phyloP scores from a whole-genome alignment of 2,888 invertebrate species.

The Athripsodes cinereus region DNA sequence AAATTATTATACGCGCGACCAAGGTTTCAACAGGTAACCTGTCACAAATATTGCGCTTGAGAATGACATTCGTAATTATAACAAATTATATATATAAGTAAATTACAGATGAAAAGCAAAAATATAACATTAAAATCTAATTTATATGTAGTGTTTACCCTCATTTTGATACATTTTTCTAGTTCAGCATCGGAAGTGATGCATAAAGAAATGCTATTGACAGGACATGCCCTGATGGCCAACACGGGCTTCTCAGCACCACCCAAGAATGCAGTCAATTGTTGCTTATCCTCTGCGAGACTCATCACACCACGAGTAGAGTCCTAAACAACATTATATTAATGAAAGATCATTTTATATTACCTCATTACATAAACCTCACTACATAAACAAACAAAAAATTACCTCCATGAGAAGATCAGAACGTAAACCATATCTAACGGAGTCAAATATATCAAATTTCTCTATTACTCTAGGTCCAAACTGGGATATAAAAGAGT shows the following conservation, averaged over 20 bases:
- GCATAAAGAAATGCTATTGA: slow-evolving; percentile 78
- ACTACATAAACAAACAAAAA: slow-evolving; percentile 4
- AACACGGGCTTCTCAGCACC: slow-evolving; percentile 62
- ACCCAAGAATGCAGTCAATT: slow-evolving; percentile 67
- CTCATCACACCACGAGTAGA: slow-evolving; percentile 59
- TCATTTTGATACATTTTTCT: slow-evolving; percentile 89
- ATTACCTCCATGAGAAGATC: slow-evolving; percentile 76
- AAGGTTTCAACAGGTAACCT: too few species aligned
- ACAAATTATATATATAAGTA: too few species aligned
- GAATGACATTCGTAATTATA: too few species aligned
- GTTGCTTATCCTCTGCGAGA: slow-evolving; percentile 68
- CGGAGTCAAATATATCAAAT: slow-evolving; percentile 71
- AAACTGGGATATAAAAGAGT: slow-evolving; percentile 6
- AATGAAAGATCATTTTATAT: too few species aligned
- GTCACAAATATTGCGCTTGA: too few species aligned
- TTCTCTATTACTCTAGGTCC: slow-evolving; percentile 41
- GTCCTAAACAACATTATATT: slow-evolving; percentile 53
- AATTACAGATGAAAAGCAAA: not conserved
- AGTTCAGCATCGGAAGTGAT: slow-evolving; percentile 87
- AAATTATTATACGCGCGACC: too few species aligned
- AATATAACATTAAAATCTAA: not conserved
- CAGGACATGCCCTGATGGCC: slow-evolving; percentile 76
- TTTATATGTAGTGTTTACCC: slow-evolving; percentile 48
- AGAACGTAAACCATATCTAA: slow-evolving; percentile 59
- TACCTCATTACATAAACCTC: too few species aligned